These are phyloP conservation scores for Scalopus aquaticus DNA, from an alignment of 2,113 vertebrate species.

Conservation along the genomic window DNA sequence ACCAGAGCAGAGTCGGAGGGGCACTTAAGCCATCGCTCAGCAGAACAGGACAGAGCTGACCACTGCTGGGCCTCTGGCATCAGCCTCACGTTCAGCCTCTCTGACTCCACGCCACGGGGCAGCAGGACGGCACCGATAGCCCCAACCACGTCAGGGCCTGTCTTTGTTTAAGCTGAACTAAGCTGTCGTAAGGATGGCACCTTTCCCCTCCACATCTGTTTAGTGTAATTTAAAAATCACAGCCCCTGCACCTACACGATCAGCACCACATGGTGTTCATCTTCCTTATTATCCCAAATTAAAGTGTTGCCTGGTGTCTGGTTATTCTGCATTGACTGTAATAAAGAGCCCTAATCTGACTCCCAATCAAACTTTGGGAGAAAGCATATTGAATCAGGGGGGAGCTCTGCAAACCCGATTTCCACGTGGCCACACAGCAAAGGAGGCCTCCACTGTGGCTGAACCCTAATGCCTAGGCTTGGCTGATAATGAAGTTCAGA, in stretches of 20 bases:
- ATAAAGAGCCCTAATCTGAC: slow-evolving; percentile 82
- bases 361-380: slow-evolving; percentile 80
- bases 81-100: background rate
- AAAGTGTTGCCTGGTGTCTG: slow-evolving; percentile 73
- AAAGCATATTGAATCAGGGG: slow-evolving; percentile 76
- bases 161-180: slow-evolving; percentile 67
- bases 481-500: slow-evolving; percentile 55
- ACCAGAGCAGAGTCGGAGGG: background rate
- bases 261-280: slow-evolving; percentile 75
- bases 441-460: slow-evolving; percentile 62
- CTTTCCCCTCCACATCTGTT: slow-evolving; percentile 68
- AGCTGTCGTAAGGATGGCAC: slow-evolving; percentile 60
- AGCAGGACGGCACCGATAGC: background rate
- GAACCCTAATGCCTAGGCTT: slow-evolving; percentile 71
- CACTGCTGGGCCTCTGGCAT: accelerated
- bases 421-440: slow-evolving; percentile 44
- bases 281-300: slow-evolving; percentile 84
- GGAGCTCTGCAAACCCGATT: slow-evolving; percentile 72
- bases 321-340: slow-evolving; percentile 68
- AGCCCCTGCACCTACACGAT: slow-evolving; percentile 73
- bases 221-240: slow-evolving; percentile 83
- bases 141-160: background rate
- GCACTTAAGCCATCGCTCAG: background rate
- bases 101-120: background rate
- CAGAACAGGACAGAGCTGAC: background rate